These are phyloP conservation scores for Euzetes globulus DNA, from an alignment of 2,888 invertebrate species.

Conservation along the genomic window DNA sequence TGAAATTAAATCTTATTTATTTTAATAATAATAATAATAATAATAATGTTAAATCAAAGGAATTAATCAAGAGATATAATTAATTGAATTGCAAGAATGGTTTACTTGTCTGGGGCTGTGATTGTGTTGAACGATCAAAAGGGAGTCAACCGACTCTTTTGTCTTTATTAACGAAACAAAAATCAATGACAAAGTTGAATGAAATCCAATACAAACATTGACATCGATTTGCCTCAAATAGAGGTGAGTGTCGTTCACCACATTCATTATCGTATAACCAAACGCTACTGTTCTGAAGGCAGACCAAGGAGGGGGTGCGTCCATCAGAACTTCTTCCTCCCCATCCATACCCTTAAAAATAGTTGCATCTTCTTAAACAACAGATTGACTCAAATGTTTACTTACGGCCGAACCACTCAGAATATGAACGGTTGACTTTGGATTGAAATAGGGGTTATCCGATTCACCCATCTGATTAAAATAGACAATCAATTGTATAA, in stretches of 20 bases:
- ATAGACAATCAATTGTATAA: conserved; percentile 38
- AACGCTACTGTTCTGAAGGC: conserved; percentile 48
- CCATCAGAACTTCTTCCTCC: conserved; percentile 45
- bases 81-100: background rate
- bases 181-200: background rate
- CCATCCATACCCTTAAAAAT: conserved; percentile 47
- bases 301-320: conserved; percentile 44
- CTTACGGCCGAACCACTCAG: conserved; percentile 52
- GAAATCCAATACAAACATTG: conserved; percentile 41
- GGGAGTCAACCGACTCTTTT: background rate
- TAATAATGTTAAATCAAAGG: no score
- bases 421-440: conserved; percentile 52
- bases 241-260: conserved; percentile 47
- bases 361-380: background rate
- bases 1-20: no score
- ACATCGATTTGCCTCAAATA: conserved; percentile 48
- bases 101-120: background rate
- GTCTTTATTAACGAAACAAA: background rate
- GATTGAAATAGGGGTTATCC: conserved; percentile 50
- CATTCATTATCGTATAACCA: conserved; percentile 47
- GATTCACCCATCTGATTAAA: conserved; percentile 48
- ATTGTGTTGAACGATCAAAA: conserved; percentile 18
- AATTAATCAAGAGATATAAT: no score
- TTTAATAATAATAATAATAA: no score
- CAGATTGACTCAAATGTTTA: conserved; percentile 5